Conservation (phyloP, 2,888 invertebrate species). For the Polyommatus icarus region DNA sequence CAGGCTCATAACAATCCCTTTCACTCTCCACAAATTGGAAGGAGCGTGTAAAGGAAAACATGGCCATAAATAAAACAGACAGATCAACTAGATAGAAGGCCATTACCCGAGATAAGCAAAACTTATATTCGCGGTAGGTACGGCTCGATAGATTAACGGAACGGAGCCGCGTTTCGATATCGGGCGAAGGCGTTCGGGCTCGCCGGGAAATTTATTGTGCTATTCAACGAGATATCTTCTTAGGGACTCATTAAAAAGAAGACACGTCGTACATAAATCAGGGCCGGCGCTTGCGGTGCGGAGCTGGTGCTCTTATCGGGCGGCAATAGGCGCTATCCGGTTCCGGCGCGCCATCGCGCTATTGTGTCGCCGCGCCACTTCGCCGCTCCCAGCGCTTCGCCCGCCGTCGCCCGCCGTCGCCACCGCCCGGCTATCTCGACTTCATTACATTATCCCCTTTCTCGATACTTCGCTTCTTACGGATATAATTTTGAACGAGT, state of each 20-base stretch:
- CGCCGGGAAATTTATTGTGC: constrained; percentile 74
- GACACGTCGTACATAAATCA: constrained; percentile 80
- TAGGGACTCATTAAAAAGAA: constrained; percentile 80
- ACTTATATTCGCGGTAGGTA: constrained; percentile 75
- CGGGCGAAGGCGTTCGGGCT: constrained; percentile 71
- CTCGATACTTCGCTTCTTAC: constrained; percentile 55
- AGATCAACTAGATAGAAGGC: constrained; percentile 79
- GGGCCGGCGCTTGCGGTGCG: constrained; percentile 52
- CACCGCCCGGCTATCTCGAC: constrained; percentile 57
- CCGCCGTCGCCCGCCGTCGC: constrained; percentile 46
- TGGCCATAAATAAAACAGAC: constrained; percentile 79
- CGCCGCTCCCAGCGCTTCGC: constrained; percentile 45
- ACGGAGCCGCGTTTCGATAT: constrained; percentile 75
- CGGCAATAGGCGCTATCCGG: constrained; percentile 80
- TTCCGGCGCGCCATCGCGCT: constrained; percentile 65
- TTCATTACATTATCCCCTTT: constrained; percentile 67
- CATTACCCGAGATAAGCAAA: constrained; percentile 77
- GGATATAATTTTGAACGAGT: constrained; percentile 41
- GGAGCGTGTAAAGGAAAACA: constrained; percentile 79
- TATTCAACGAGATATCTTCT: constrained; percentile 76
- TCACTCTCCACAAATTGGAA: constrained; percentile 80
- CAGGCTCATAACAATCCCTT: constrained; percentile 79
- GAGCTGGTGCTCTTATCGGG: constrained; percentile 66
- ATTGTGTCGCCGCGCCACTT: constrained; percentile 56
- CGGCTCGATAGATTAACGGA: constrained; percentile 74